phyloP scores from a whole-genome alignment of 2,113 vertebrate genomes.

The Xenotilapia flavipinnis region DNA sequence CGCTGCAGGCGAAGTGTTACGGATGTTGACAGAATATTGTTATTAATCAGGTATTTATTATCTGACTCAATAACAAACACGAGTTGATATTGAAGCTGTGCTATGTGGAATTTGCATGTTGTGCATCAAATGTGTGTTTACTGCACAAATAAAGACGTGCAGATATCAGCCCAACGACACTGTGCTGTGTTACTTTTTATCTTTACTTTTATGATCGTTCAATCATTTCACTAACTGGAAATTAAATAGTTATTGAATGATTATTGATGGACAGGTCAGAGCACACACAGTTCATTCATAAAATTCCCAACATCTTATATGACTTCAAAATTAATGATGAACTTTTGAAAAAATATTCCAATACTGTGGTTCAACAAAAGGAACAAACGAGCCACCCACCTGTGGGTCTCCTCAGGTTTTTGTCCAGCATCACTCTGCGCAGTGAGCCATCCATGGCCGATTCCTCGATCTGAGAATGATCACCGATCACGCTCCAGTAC shows the following conservation, averaged over 20 bases:
- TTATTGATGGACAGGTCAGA: neutral
- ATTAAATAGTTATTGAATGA: neutral
- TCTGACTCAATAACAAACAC: neutral
- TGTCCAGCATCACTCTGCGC: slow-evolving; percentile 88
- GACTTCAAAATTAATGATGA: neutral
- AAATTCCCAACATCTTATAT: neutral
- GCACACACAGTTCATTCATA: neutral
- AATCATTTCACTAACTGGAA: neutral
- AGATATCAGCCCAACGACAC: neutral
- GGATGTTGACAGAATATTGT: fast-evolving
- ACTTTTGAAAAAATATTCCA: neutral
- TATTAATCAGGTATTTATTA: neutral
- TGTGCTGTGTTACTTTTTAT: neutral
- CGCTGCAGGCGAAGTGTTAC: neutral
- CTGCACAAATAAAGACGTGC: neutral
- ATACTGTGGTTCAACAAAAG: neutral
- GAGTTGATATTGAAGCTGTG: neutral
- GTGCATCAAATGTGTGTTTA: no score
- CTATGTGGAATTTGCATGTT: neutral
- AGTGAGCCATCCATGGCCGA: slow-evolving; percentile 94
- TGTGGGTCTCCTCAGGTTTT: slow-evolving; percentile 91
- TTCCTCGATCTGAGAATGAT: slow-evolving; percentile 94
- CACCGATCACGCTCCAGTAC: slow-evolving; percentile 97
- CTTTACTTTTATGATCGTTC: neutral
- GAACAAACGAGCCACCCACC: slow-evolving; percentile 63